Conservation (phyloP, 2,797 vertebrate genomes). For the Platalea minor region DNA sequence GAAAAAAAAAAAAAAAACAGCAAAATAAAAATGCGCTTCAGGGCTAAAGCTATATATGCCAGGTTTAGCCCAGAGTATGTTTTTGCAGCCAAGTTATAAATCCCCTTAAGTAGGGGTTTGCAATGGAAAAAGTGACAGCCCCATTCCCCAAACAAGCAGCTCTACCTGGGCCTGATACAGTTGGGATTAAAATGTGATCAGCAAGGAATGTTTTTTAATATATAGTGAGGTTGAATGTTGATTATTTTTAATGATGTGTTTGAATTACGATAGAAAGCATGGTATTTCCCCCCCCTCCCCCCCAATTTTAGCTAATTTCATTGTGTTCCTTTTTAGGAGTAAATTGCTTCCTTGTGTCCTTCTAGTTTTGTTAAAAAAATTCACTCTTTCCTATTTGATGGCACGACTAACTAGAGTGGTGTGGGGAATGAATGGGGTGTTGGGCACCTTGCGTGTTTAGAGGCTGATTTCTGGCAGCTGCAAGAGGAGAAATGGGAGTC, state of each 20-base stretch:
- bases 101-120: constrained; percentile 57
- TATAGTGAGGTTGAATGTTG: constrained; percentile 22
- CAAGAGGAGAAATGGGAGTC: constrained; percentile 9
- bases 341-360: constrained; percentile 28
- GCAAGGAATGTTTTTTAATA: constrained; percentile 51
- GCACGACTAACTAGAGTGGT: neutral
- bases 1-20: neutral
- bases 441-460: neutral
- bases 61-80: constrained; percentile 55
- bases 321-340: neutral
- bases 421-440: neutral
- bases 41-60: constrained; percentile 56
- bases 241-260: constrained; percentile 39
- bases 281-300: neutral
- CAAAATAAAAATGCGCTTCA: constrained; percentile 64
- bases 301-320: neutral
- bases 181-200: constrained; percentile 68
- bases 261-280: neutral
- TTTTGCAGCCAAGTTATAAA: constrained; percentile 72
- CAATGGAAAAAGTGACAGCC: constrained; percentile 72
- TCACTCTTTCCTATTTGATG: neutral
- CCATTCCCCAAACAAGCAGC: constrained; percentile 29
- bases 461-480: constrained; percentile 1
- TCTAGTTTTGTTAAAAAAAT: neutral
- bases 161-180: constrained; percentile 61